Base-by-base conservation (phyloP, 2,888 invertebrate genomes). In the Drosophila neonasuta region DNA sequence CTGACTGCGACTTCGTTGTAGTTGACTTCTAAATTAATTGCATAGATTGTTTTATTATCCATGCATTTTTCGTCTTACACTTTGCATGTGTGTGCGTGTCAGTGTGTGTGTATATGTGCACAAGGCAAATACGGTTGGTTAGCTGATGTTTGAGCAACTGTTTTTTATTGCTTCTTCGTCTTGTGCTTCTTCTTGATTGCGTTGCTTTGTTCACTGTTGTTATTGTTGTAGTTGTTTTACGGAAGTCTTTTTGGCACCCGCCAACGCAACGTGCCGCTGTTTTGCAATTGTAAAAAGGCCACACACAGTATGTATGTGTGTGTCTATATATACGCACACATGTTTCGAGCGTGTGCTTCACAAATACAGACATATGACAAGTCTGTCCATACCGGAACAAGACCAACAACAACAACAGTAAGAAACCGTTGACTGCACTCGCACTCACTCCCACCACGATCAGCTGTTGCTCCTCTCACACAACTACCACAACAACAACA, bases 191-290 rank as follows among this genome's bases (percentile, higher is more conserved):
- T 60, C 44, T 44, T 44, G 48, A 54, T 64, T 51, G 48, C 41
- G 51, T 51, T 51, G 39, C 67, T 80, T 78, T 77, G 63, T 72
- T 74, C 67, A 52, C 34, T 49, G 62, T 58, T 67, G 54, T 24
- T 24, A 29, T 13, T 9, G 8, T 10, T 32, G 32, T 32, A 9
- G 32, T 32, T 66, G 48, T 59, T 56, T 71, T 61, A 57, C 71
- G 82, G 85, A 84, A 81, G 80, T 77, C 58, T 65, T 79, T 74
- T 76, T 52, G 68, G 66, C 73, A 65, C 62, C 81, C 80, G 80
- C 75, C 81, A 78, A 83, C 86, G 69, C 86, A 81, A 86, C 83
- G 80, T 83, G 80, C 78, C 66, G 68, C 67, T 74, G 66, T 54
- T 80, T 76, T 57, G 55, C 69, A 71, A 67, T 57, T 75, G 58